Base-by-base conservation (phyloP, 2,797 vertebrate genomes). In the Alosa sapidissima region DNA sequence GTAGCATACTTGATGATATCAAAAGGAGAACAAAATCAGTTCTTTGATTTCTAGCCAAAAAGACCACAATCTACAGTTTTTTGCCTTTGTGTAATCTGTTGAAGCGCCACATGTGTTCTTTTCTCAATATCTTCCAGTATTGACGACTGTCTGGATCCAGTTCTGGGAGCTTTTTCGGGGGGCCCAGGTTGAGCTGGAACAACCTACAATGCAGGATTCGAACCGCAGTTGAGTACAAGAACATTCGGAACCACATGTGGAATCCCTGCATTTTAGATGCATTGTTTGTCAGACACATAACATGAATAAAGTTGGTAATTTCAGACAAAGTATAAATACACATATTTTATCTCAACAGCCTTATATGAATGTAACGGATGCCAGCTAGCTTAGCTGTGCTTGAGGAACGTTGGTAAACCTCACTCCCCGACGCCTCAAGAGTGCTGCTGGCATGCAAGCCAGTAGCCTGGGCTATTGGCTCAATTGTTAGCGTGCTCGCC, bases 111-210 rank as follows among this genome's bases (percentile, higher is more conserved):
- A 96, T 97, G 89, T 96, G 96, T 82, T 96, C 95, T 86, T 97
- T 99, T n/a, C 97, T 95, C 84, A 99, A 88, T 82, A 94, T 92
- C 58, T 94, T 96, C 96, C 96, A 98, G 33, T 99, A 98, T 81
- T 96, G 87, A 0, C 91, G 87, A 0, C 89, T 94, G 24, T 97
- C 88, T 0, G 95, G 87, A 47, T 97, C 95, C 86, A 98, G 85
- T 45, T 99, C 97, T 1, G 93, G 88, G 81, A 98, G 88, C 82
- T 92, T 96, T 91, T 94, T 94, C 0, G 95, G 91, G 0, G 91
- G 88, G 0, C 96, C 97, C 0, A 98, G 84, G 47, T 98, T 88
- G 89, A 99, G 81, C 87, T 97, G 91, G 88, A 97, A 99, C 85
- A 99, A 94, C 98, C 98, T 99, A 86, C 0, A 5, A 28, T 8